phyloP scores from a whole-genome alignment of 2,797 vertebrate genomes.

The Perodicticus potto region DNA sequence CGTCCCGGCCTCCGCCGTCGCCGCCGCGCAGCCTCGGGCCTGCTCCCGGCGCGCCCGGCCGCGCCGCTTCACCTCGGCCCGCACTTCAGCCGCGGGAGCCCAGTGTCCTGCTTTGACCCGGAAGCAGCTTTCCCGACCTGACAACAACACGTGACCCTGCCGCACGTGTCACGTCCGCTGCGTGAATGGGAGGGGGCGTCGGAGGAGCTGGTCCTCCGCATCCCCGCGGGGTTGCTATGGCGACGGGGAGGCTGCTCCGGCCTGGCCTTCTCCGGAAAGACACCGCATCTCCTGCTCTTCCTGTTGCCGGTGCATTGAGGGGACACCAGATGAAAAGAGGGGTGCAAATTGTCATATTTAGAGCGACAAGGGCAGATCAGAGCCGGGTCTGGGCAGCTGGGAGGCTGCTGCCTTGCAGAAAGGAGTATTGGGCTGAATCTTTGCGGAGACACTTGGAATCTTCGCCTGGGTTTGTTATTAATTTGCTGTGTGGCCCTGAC shows the following conservation, averaged over 20 bases:
- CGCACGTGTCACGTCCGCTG: conserved; percentile 80
- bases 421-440: neutral
- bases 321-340: neutral
- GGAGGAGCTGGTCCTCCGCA: accelerated
- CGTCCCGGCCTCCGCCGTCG: conserved; percentile 57
- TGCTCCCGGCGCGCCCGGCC: conserved; percentile 29
- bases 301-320: neutral
- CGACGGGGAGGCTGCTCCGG: neutral
- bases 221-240: conserved; percentile 53
- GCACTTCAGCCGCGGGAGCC: conserved; percentile 69
- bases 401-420: neutral
- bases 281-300: neutral
- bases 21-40: conserved; percentile 57
- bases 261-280: accelerated
- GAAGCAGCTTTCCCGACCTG: conserved; percentile 83
- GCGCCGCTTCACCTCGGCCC: conserved; percentile 71
- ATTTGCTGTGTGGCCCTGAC: neutral
- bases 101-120: conserved; percentile 88
- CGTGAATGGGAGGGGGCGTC: conserved; percentile 69
- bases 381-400: neutral
- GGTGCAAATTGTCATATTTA: neutral
- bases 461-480: neutral
- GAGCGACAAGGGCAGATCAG: neutral
- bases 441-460: neutral
- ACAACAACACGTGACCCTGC: conserved; percentile 85